Evolutionary conservation across 1,140 invertebrate genomes (phyloP), one percentile per base, ranked within the genome.

Genomic region (Drosophila gunungcola): DNA sequence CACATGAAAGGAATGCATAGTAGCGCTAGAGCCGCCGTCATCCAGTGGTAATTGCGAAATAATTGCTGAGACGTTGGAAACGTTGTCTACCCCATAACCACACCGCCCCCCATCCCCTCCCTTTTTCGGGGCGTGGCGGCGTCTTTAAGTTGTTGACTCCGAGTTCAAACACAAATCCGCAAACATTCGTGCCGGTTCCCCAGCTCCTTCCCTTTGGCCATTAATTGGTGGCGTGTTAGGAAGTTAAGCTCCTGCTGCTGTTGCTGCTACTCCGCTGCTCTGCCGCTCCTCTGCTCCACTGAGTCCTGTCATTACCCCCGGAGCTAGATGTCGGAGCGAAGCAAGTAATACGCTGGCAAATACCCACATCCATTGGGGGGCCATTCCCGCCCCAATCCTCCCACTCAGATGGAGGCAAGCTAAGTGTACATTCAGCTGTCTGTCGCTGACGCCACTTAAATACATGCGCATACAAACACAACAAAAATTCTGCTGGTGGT

Each of bases 221-320:
- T 76, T 77, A 77, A 77, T 77, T 77, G 74, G 74, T 77, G 74
- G 74, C 74, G 73, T 77, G 74, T 77, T 77, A 77, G 73, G 73
- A 77, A 77, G 74, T 77, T 77, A 77, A 77, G 74, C 74, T 77
- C 70, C 60, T 64, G 69, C 72, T 73, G 67, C 45, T 45, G 42
- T 56, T 45, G 51, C 16, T 21, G 16, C 16, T 21, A 1, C 16
- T 21, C 16, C 16, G 69, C 72, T 73, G 67, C 45, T 45, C 49
- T 56, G 36, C 41, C 60, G 67, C 64, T 69, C 67, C 65, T 56
- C 52, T 70, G 67, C 67, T 48, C 56, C 67, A 70, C 64, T 68
- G 64, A 48, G 67, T 70, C 43, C 67, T 70, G 73, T 76, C 73
- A 77, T 77, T 68, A 77, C 73, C 73, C 67, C 73, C 56, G 73